Base-by-base conservation (phyloP, 1,140 invertebrate species). In the Meloidogyne hapla region DNA sequence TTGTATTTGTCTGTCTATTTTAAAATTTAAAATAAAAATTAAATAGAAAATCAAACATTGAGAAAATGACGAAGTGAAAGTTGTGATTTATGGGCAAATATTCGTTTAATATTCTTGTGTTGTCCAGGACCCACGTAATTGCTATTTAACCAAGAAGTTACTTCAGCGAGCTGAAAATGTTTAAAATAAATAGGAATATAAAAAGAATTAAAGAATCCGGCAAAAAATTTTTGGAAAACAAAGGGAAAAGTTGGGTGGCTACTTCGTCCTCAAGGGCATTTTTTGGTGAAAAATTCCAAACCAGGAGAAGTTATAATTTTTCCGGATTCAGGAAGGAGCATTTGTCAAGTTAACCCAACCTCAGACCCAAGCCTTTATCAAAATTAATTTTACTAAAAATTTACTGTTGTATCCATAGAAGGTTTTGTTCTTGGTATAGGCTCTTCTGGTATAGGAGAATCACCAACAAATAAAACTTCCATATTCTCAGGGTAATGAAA, bases 401-500 rank as follows among this genome's bases (percentile, higher is more conserved):
- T 33, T 33, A 69, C 77, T 15, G 82, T 65, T 38, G 61, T 74
- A 33, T 81, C 65, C 23, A 81, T 68, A 13, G 42, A n/a, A 12
- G 79, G 75, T 21, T 71, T 70, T 18, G 62, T 63, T 28, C 65
- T 45, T 13, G 12, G 48, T 28, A 78, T 23, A 13, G 74, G 33
- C 18, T 72, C 68, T 26, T 82, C 82, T 42, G 66, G 70, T 0
- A 56, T 28, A 4, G 82, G 75, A 4, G 82, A 28, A n/a, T 42
- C 61, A 45, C 45, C 76, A 73, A 79, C 75, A 69, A 33, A 40
- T n/a, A 82, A 63, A 15, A 62, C 21, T 1, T 48, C 61, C 26
- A 66, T 63, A 5, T 77, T 38, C 10, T 76, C 81, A 21, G 84
- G 64, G 40, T 68, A 69, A 72, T 83, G 83, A 68, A 85, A 83